Evolutionary conservation across 2,113 vertebrate species (phyloP), one percentile per base, ranked within the genome.

Genomic region (Bombycilla garrulus): DNA sequence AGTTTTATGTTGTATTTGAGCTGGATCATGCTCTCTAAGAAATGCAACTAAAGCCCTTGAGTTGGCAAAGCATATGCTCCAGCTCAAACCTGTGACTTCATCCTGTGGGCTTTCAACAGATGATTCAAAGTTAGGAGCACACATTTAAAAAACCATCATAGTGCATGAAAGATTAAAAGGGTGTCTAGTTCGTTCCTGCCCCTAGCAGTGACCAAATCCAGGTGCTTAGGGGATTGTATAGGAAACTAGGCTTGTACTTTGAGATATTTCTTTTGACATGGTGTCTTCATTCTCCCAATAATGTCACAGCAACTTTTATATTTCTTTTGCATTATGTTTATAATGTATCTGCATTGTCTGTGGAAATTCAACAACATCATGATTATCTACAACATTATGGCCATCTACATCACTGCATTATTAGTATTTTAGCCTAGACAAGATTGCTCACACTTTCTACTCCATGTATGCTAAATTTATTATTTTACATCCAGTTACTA

Each of bases 71-170:
- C 11, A 33, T 5, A 0, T 38, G 28, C 40, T 82, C 4, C 66
- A 48, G 21, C 45, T 82, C n/a, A 70, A 42, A 24, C 35, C 57
- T n/a, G 19, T 56, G 51, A 25, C 45, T 85, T 54, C 2, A 1
- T 58, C 56, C 50, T 44, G 6, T 36, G 36, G 33, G 11, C 42
- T 84, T 66, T 72, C 48, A 36, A 15, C 25, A 76, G 54, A 6
- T 40, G 12, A 36, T 50, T 71, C 29, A 72, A 56, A 67, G 17
- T 89, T 36, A 47, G 54, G 36, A 74, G 65, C 13, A 24, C 8
- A 6, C 2, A 1, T 80, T 56, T 31, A 44, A 77, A 70, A 36
- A 51, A n/a, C 11, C 13, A n/a, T 5, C 3, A 0, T 3, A 40
- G 15, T 44, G 23, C 15, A 2, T 16, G 58, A 36, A 48, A 69